Evolutionary conservation across 1,140 invertebrate genomes (phyloP), one percentile per base, ranked within the genome.

Genomic region (Hyles vespertilio): DNA sequence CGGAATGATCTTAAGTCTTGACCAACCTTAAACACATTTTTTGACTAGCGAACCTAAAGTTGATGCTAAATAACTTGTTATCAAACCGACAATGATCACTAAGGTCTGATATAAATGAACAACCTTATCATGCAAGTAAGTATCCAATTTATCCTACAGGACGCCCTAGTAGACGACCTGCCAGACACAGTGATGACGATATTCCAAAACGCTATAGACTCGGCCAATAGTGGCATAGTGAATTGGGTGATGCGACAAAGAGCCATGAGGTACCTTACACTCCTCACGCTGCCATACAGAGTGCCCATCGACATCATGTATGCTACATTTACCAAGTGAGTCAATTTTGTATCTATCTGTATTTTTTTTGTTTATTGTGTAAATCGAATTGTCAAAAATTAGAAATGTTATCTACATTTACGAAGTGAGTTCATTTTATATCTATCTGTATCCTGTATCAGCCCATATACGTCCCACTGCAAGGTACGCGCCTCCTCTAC

Each of bases 181-280:
- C 96, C 96, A 1, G 95, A 97, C 72, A 95, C 94, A 1, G 94
- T 97, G 32, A 91, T 96, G 81, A 93, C 92, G 65, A 93, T 97
- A 73, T 96, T 98, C 79, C 96, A 98, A 91, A 95, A 97, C 76
- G 96, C 96, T 0, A 97, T 97, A 65, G 95, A 97, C 71, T 93
- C 95, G 2, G 96, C 96, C 0, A 98, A 98, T 80, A 96, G 95
- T 80, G 96, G 96, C 10, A 79, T 98, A 34, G 90, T 97, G 36
- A 98, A 97, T 85, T 97, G 96, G 95, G 83, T 98, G 32, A 96
- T 97, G 79, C 94, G 95, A 70, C 94, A 96, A 70, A 91, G 92
- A 63, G 94, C 95, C 36, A 92, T 98, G 81, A 94, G 95, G 67
- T 82, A 96, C 43, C 81, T 97, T 1, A 95, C 95, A 0, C 81